Conservation (phyloP, 1,140 invertebrate genomes). For the Brachionus manjavacas region DNA sequence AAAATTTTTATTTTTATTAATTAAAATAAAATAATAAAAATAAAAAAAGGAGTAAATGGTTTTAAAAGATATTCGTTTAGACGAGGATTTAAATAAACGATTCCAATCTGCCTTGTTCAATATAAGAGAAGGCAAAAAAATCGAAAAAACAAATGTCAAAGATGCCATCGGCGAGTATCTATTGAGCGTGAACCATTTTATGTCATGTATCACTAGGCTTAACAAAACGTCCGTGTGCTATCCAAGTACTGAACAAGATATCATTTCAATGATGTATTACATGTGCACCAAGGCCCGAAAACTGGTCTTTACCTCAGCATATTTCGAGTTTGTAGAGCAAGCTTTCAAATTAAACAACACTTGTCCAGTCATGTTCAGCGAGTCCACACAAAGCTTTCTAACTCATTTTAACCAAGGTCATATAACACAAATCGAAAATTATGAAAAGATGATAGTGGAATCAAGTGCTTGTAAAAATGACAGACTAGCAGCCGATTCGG, state of each 20-base stretch:
- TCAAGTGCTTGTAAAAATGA: background rate
- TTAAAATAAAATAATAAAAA: background rate
- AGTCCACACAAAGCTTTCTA: background rate
- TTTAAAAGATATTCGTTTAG: background rate
- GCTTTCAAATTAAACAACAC: background rate
- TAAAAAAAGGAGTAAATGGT: background rate
- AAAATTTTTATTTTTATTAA: background rate
- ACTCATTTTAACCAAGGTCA: background rate
- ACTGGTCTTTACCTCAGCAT: background rate
- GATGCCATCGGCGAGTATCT: background rate
- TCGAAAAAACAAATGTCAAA: background rate
- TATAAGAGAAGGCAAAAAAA: background rate
- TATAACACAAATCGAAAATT: background rate
- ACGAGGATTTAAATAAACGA: background rate
- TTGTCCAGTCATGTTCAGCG: background rate
- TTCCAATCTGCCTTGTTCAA: background rate
- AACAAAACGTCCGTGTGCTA: background rate
- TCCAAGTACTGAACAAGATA: background rate
- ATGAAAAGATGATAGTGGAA: background rate
- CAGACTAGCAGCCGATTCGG: background rate
- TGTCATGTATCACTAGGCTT: background rate
- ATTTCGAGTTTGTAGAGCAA: background rate
- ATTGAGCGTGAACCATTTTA: background rate
- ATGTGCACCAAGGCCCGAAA: background rate
- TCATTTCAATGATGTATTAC: background rate